Evolutionary conservation across 2,888 invertebrate species (phyloP).

Genomic region (Euphydryas editha): DNA sequence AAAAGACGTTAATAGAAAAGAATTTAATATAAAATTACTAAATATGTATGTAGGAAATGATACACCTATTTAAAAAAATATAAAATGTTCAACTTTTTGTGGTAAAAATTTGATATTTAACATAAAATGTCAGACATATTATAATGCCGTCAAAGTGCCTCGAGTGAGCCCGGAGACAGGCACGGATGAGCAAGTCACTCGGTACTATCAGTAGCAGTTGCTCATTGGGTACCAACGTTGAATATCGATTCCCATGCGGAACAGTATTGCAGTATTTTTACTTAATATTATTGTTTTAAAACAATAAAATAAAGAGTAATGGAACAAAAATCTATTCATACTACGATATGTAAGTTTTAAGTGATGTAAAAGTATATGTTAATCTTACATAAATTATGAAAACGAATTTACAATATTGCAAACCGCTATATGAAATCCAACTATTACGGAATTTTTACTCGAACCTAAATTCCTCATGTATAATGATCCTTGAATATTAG

Average conservation of each 20-base stretch:
- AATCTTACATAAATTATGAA: slow-evolving; percentile 21
- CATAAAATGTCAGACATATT: background rate
- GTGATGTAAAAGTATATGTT: background rate
- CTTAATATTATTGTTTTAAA: background rate
- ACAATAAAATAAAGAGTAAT: slow-evolving; percentile 5
- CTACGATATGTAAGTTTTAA: background rate
- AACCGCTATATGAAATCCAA: slow-evolving; percentile 20
- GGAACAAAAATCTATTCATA: slow-evolving; percentile 1
- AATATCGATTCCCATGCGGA: slow-evolving; percentile 25
- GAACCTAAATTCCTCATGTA: slow-evolving; percentile 27
- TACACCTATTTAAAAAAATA: background rate
- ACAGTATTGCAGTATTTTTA: slow-evolving; percentile 10
- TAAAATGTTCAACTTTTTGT: background rate
- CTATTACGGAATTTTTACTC: slow-evolving; percentile 16
- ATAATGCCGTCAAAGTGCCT: background rate
- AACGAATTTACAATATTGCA: slow-evolving; percentile 14
- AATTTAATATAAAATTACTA: background rate
- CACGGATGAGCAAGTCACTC: slow-evolving; percentile 45
- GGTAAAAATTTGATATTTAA: background rate
- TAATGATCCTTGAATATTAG: slow-evolving; percentile 36
- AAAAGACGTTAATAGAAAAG: too few relatives aligned
- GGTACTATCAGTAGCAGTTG: slow-evolving; percentile 8
- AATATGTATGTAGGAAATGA: background rate
- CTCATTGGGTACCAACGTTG: slow-evolving; percentile 9
- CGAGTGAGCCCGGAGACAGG: slow-evolving; percentile 67